These are phyloP conservation scores for Melieria crassipennis DNA, from an alignment of 2,888 invertebrate species.

Conservation along the genomic window DNA sequence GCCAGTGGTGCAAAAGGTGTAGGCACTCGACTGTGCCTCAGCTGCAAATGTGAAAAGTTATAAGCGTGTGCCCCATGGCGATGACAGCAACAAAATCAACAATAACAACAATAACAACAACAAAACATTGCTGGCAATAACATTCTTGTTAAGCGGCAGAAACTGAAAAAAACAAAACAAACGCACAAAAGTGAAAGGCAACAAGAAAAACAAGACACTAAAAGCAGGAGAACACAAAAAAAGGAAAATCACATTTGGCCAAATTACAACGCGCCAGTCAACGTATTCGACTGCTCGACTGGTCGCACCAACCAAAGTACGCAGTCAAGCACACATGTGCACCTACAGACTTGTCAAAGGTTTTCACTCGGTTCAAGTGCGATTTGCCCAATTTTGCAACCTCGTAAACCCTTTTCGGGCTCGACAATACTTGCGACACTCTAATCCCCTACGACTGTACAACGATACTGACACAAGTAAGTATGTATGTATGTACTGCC, in stretches of 20 bases:
- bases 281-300: too few species aligned
- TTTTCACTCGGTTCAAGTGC: background rate
- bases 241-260: background rate
- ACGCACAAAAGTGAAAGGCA: background rate
- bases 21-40: too few species aligned
- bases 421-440: background rate
- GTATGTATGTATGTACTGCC: background rate
- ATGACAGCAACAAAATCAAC: too few species aligned
- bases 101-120: background rate
- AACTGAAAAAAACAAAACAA: background rate
- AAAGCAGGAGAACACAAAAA: background rate
- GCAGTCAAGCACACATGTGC: background rate
- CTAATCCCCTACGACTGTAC: background rate
- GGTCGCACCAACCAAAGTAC: too few species aligned
- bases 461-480: background rate
- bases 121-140: background rate
- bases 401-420: slow-evolving; percentile 13
- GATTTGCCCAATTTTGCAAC: slow-evolving; percentile 21
- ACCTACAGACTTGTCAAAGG: background rate
- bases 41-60: slow-evolving; percentile 1
- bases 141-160: slow-evolving; percentile 4
- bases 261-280: background rate
- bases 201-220: background rate
- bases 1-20: background rate
- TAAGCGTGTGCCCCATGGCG: background rate